These are phyloP conservation scores for Conus canariensis DNA, from an alignment of 2,888 invertebrate species.

Conservation along the genomic window DNA sequence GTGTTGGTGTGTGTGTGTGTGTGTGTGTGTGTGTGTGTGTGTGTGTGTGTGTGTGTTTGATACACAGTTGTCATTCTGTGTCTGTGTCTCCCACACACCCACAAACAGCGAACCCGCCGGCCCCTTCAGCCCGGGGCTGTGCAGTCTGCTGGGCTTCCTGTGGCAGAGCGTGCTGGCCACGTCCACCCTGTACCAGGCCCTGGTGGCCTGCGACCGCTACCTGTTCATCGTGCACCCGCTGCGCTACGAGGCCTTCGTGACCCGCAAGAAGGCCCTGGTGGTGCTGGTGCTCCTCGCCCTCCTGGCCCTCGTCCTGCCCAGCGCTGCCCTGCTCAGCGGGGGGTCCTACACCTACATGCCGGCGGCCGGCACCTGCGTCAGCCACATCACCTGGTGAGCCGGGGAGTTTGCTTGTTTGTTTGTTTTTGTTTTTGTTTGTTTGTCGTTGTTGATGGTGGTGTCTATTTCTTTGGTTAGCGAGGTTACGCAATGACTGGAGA, in stretches of 20 bases:
- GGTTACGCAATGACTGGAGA: neutral
- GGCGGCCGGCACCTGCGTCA: constrained; percentile 27
- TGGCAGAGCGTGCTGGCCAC: constrained; percentile 37
- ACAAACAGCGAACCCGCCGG: neutral
- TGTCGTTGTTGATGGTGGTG: no score
- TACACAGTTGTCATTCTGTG: no score
- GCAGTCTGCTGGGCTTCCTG: constrained; percentile 26
- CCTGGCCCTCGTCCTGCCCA: constrained; percentile 20
- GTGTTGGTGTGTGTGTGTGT: neutral
- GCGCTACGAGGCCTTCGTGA: constrained; percentile 37
- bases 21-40: constrained; percentile 2
- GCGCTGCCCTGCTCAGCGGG: constrained; percentile 5
- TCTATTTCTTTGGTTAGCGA: neutral
- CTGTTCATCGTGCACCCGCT: constrained; percentile 43
- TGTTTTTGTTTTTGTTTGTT: neutral
- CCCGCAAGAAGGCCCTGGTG: neutral
- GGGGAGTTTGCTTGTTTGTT: neutral
- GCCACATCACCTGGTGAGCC: constrained; percentile 32
- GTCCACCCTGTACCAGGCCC: constrained; percentile 32
- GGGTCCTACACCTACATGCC: constrained; percentile 4
- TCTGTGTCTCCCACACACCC: neutral
- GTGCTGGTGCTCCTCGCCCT: constrained; percentile 3
- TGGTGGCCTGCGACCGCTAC: constrained; percentile 41
- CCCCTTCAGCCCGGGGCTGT: neutral
- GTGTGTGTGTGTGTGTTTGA: neutral